These are phyloP conservation scores for Procambarus clarkii DNA, from an alignment of 1,140 invertebrate genomes.

Conservation along the genomic window DNA sequence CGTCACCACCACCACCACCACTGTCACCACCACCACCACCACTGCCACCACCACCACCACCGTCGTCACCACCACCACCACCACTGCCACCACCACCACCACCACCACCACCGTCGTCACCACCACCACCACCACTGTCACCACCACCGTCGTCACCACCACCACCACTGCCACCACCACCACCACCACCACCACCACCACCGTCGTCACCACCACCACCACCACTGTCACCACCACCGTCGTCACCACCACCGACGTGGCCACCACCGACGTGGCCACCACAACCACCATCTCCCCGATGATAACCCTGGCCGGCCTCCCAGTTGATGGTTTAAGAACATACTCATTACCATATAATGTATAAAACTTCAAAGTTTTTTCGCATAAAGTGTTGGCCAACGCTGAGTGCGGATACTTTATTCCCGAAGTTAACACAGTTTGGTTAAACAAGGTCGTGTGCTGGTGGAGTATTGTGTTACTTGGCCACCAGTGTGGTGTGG, in stretches of 20 bases:
- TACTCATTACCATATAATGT: slow-evolving; percentile 1
- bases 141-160: background rate
- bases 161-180: background rate
- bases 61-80: background rate
- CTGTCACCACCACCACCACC: background rate
- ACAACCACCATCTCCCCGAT: background rate
- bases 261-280: background rate
- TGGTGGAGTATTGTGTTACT: too few species aligned
- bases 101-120: background rate
- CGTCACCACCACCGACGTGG: background rate
- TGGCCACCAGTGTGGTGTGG: too few species aligned
- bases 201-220: too few species aligned
- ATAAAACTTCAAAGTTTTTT: background rate
- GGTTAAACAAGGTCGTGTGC: background rate
- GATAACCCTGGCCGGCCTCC: background rate
- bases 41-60: background rate
- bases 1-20: background rate
- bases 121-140: background rate
- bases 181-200: background rate
- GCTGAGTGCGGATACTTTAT: background rate
- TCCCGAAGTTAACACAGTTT: background rate
- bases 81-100: background rate
- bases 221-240: background rate
- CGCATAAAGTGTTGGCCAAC: background rate
- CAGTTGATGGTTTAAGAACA: background rate